phyloP scores from a whole-genome alignment of 2,888 invertebrate genomes.

The Eledona agricola region DNA sequence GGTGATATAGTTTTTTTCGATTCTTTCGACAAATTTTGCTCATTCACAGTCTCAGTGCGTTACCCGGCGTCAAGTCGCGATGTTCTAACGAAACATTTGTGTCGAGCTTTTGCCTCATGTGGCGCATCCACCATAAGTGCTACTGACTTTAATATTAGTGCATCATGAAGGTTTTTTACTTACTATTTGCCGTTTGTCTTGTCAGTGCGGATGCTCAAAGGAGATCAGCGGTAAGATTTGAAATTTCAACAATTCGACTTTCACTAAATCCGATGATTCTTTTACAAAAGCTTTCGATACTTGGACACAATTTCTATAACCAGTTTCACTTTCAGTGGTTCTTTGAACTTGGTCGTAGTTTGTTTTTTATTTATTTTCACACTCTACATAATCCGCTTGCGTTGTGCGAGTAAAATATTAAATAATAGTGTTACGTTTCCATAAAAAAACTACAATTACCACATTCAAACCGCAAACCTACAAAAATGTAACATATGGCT shows the following conservation, averaged over 20 bases:
- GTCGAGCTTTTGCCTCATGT: background rate
- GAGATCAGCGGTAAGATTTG: conserved; percentile 29
- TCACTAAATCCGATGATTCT: conserved; percentile 1
- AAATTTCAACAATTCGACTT: no score
- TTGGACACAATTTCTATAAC: conserved; percentile 12
- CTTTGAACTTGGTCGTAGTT: conserved; percentile 25
- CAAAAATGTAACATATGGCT: no score
- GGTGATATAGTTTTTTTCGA: conserved; percentile 27
- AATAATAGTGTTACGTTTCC: no score
- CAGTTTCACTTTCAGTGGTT: conserved; percentile 23
- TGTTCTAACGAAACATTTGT: no score
- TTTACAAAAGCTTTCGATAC: conserved; percentile 8
- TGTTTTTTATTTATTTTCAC: no score
- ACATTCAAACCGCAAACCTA: no score
- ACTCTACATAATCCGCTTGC: no score
- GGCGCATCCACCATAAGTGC: conserved; percentile 25
- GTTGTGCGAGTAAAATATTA: no score
- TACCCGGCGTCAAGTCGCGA: conserved; percentile 23
- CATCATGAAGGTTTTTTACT: conserved; percentile 24
- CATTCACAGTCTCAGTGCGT: conserved; percentile 29
- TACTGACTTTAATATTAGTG: conserved; percentile 21
- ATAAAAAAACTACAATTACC: no score
- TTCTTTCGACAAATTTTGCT: conserved; percentile 23
- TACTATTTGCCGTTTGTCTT: conserved; percentile 10
- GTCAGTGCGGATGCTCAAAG: conserved; percentile 22